Evolutionary conservation across 2,113 vertebrate genomes (phyloP), one percentile per base, ranked within the genome.

Genomic region (Oxygymnocypris stewartii): DNA sequence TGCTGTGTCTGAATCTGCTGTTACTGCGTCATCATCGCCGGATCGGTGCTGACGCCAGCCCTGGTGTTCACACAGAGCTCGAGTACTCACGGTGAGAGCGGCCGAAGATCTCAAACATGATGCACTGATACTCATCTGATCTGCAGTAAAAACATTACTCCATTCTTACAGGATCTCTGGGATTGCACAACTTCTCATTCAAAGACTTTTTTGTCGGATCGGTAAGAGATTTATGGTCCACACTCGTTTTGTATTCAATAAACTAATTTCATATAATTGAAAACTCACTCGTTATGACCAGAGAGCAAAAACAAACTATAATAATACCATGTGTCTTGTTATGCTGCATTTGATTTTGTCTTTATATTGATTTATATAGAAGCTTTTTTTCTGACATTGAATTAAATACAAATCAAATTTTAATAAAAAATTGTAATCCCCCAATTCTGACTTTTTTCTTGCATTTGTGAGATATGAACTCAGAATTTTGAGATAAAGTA

Each of bases 1-100:
- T 98, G 92, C 75, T 98, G 47, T 90, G 91, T 83, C 84, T 97
- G 76, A 98, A 97, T 89, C 82, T 97, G 2, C 89, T 95, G 6
- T 92, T n/a, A 94, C 71, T 83, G 94, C 44, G 82, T 92, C 18
- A 85, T 97, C 3, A 93, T 93, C 0, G 23, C 47, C 1, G 79
- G 91, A n/a, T 91, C 93, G 14, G 93, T 97, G 71, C 82, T 96
- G 80, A 87, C 92, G 44, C 96, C 96, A 0, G 86, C 42, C 1
- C 2, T 74, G 14, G 82, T 90, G 74, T 40, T 85, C 71, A 61
- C 82, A 1, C 14, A 31, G 6, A 67, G 51, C 0, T 59, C 4
- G 12, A 2, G 4, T 23, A 13, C 4, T 23, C 20, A 42, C 4
- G 4, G 2, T 73, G 0, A 47, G 57, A 35, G 0, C n/a, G 2